Percentiles rank a stretch among this genome's conserved stretches.
Evolutionary conservation across 1,140 invertebrate species (phyloP).

Genomic region (Maconellicoccus hirsutus): DNA sequence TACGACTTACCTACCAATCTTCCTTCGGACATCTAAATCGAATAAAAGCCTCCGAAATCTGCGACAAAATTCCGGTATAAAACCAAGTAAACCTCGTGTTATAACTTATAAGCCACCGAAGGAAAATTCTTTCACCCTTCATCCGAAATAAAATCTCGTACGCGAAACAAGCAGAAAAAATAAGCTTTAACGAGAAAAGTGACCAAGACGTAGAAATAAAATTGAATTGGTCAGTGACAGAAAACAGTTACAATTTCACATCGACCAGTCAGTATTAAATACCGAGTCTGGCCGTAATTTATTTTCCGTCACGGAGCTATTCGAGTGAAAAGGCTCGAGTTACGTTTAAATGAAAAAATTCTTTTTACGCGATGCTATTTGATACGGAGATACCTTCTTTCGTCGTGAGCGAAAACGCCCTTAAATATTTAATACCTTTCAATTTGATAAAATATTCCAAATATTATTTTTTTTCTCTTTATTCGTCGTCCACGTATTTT

Average conservation of each 20-base stretch:
- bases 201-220: background rate
- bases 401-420: background rate
- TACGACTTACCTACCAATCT: no score
- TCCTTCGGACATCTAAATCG: no score
- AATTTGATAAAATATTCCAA: background rate
- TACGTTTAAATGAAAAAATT: constrained; percentile 8
- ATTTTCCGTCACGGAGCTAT: background rate
- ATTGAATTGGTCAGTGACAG: constrained; percentile 7
- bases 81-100: no score
- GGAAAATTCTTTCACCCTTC: no score
- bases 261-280: background rate
- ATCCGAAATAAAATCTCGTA: no score
- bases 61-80: no score
- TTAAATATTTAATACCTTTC: no score
- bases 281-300: background rate
- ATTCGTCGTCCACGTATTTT: background rate
- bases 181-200: background rate
- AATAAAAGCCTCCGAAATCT: no score
- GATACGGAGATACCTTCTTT: no score
- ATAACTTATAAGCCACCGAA: no score
- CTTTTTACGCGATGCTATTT: background rate
- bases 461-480: no score
- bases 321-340: background rate
- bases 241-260: background rate
- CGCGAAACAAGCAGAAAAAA: no score